Base-by-base conservation (phyloP, 1,140 invertebrate genomes). In the Drosophila asahinai region DNA sequence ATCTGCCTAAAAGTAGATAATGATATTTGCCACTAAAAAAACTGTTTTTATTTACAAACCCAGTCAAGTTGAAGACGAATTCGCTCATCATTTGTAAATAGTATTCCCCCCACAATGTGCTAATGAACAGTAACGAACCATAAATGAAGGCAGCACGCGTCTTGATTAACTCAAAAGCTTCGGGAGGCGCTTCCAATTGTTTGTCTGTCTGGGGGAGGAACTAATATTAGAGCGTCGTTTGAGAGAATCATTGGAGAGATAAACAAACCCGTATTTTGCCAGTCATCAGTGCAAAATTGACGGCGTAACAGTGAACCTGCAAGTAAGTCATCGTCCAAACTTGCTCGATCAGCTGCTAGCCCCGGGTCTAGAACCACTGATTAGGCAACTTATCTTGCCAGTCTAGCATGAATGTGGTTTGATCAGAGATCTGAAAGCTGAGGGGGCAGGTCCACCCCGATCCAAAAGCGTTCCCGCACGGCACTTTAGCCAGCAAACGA, bases 391-490 rank as follows among this genome's bases (percentile, higher is more conserved):
- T 8, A 36, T 33, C 14, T 40, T 49, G 15, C 36, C 45, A 22
- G n/a, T 2, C 25, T 4, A 7, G 17, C 27, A 45, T 36, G 61
- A 51, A 36, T 17, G 17, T 64, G 25, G 17, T 8, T 66, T 14
- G 19, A 22, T 33, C 36, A 5, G 3, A 14, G 22, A 30, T 55
- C 8, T 22, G 11, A 43, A 11, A 54, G 6, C 38, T 12, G 14
- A 19, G 19, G n/a, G n/a, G 55, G 40, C 67, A 40, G 67, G 63
- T 71, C 63, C 61, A 55, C 67, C 49, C 63, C 0, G 30, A 49
- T 33, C 33, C 11, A n/a, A 25, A 48, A 55, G 49, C 33, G 8
- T 67, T 67, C 40, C 11, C 47, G 40, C 33, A 48, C 33, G 2
- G 19, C 6, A 40, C 43, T 51, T 73, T 48, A 19, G 19, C 47